Percentiles rank a stretch among this genome's conserved stretches.
Conservation (phyloP, 92 coral and sea anemone species). For the Bergia puertoricense region DNA sequence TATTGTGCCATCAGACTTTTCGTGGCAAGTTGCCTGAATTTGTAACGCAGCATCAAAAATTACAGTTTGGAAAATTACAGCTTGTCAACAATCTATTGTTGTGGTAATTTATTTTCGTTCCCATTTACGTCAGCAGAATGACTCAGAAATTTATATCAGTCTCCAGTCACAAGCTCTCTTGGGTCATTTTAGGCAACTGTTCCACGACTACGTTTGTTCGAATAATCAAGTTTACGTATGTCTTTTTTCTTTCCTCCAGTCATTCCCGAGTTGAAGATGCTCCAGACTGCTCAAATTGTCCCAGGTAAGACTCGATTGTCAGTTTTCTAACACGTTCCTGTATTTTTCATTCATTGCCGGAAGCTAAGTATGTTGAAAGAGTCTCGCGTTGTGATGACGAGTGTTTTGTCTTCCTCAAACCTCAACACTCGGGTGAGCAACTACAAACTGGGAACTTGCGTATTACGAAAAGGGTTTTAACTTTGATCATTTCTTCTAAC, state of each 20-base stretch:
- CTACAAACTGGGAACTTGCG: neutral
- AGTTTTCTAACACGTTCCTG: too few species aligned
- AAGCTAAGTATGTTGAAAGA: neutral
- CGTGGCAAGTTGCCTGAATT: neutral
- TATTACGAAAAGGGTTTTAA: neutral
- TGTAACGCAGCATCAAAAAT: neutral
- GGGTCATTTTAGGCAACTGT: neutral
- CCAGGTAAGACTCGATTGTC: conserved; percentile 18
- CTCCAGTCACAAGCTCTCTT: neutral
- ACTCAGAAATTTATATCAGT: conserved; percentile 14
- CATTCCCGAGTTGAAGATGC: conserved; percentile 37
- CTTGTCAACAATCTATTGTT: conserved; percentile 31
- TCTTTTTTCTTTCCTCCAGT: conserved; percentile 44
- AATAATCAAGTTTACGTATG: neutral
- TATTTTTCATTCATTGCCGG: conserved; percentile 8
- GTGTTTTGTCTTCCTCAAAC: neutral
- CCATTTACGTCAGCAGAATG: conserved; percentile 38
- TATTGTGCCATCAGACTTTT: neutral
- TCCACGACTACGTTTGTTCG: neutral
- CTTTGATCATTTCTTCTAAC: neutral
- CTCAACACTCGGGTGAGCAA: neutral
- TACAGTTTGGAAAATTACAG: conserved; percentile 29
- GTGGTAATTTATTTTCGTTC: conserved; percentile 36
- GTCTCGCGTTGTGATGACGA: neutral
- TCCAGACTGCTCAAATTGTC: conserved; percentile 38